A percentile compares a stretch with the other conserved stretches of the same genome.
Evolutionary conservation across 2,113 vertebrate species (phyloP).

Genomic region (Aplodontia rufa): DNA sequence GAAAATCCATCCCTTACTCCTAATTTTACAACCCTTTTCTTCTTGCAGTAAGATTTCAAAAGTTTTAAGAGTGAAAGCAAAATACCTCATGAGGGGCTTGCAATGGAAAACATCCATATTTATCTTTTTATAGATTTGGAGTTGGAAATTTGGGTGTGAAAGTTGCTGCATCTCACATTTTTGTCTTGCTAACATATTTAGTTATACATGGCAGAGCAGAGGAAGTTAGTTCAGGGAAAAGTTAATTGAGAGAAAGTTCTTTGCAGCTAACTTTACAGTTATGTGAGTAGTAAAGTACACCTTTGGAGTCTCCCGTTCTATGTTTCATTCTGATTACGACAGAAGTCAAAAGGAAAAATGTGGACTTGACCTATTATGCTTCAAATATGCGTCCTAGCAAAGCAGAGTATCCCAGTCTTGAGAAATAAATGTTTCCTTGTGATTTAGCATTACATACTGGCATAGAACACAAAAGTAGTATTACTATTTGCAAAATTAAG

Average conservation of each 20-base stretch:
- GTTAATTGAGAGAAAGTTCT: constrained; percentile 74
- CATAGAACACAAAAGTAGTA: not conserved
- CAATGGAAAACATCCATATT: not conserved
- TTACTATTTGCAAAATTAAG: not conserved
- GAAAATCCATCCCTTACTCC: not conserved
- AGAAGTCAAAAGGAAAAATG: constrained; percentile 2
- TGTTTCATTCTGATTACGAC: not conserved
- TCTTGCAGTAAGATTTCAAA: constrained; percentile 16
- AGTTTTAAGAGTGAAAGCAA: constrained; percentile 65
- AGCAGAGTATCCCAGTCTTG: not conserved
- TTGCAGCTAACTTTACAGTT: not conserved
- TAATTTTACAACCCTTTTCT: not conserved
- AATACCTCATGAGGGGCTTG: constrained; percentile 63
- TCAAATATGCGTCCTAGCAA: constrained; percentile 40
- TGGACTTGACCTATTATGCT: constrained; percentile 43
- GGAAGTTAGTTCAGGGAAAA: constrained; percentile 68
- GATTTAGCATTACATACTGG: not conserved
- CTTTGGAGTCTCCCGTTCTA: not conserved
- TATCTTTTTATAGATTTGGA: constrained; percentile 72
- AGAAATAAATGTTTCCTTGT: not conserved
- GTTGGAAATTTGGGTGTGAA: constrained; percentile 72
- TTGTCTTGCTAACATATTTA: constrained; percentile 76
- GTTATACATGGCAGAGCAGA: constrained; percentile 72
- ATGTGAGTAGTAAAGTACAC: constrained; percentile 5
- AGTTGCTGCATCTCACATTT: constrained; percentile 72